A percentile compares a stretch with the other conserved stretches of the same genome.
Evolutionary conservation across 2,113 vertebrate species (phyloP).

Genomic region (Podarcis cretensis): DNA sequence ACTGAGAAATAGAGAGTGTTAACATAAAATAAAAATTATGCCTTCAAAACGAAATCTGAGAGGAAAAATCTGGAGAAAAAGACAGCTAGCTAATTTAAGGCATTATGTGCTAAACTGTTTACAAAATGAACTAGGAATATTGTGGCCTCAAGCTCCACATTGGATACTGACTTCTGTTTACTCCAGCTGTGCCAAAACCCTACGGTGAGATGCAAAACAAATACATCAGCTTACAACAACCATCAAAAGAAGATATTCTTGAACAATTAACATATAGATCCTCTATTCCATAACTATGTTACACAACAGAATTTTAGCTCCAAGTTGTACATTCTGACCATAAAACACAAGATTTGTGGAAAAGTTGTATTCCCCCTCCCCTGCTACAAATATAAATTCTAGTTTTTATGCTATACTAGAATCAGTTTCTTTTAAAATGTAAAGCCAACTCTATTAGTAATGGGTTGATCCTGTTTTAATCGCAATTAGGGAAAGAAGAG

Average conservation of each 20-base stretch:
- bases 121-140: slow-evolving; percentile 11
- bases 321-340: not conserved
- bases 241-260: not conserved
- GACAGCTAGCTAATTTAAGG: slow-evolving; percentile 4
- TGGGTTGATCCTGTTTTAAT: not conserved
- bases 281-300: not conserved
- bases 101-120: not conserved
- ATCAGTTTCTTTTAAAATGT: not conserved
- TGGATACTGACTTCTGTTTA: slow-evolving; percentile 7
- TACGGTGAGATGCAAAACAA: not conserved
- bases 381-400: not conserved
- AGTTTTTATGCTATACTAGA: not conserved
- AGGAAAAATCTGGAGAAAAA: not conserved
- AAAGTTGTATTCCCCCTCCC: not conserved
- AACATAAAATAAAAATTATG: not conserved
- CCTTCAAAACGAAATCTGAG: not conserved
- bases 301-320: not conserved
- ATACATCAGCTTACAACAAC: slow-evolving; percentile 13
- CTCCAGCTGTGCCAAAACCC: slow-evolving; percentile 5
- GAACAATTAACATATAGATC: slow-evolving; percentile 2
- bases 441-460: not conserved
- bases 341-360: not conserved
- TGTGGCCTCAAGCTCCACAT: not conserved
- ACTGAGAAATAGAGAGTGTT: not conserved
- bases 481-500: no score